Conservation (phyloP, 2,888 invertebrate species). For the Pimpla rufipes region DNA sequence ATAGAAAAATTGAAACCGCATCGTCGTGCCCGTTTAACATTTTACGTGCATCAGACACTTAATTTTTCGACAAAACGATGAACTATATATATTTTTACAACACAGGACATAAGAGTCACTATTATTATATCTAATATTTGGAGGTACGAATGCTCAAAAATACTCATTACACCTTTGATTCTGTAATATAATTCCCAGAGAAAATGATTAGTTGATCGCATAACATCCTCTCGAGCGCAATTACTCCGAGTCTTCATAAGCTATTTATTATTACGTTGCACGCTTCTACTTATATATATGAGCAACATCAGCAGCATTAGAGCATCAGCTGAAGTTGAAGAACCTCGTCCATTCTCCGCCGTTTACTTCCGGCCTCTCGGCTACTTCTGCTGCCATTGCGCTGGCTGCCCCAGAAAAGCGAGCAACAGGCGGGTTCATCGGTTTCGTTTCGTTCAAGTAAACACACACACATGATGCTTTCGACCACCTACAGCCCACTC, state of each 20-base stretch:
- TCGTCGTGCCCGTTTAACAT: no score
- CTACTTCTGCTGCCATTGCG: constrained; percentile 2
- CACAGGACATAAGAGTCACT: neutral
- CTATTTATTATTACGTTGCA: constrained; percentile 5
- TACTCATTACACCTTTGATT: constrained; percentile 14
- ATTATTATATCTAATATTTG: no score
- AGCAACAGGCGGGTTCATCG: constrained; percentile 63
- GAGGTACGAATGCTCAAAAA: neutral
- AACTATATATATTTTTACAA: constrained; percentile 11
- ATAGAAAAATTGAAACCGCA: no score
- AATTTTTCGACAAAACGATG: no score
- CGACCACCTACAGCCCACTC: constrained; percentile 43
- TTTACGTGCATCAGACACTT: no score
- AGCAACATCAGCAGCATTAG: constrained; percentile 19
- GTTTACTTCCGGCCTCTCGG: constrained; percentile 65
- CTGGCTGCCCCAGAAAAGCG: constrained; percentile 62
- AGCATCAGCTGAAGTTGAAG: constrained; percentile 59
- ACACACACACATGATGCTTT: constrained; percentile 48
- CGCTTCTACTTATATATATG: neutral
- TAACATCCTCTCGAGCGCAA: constrained; percentile 37
- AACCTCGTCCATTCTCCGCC: constrained; percentile 58
- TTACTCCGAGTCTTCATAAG: constrained; percentile 27
- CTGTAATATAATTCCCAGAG: constrained; percentile 36
- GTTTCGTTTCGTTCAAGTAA: constrained; percentile 66
- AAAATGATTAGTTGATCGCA: constrained; percentile 56